Evolutionary conservation across 1,140 invertebrate species (phyloP).

Genomic region (Choristoneura fumiferana): DNA sequence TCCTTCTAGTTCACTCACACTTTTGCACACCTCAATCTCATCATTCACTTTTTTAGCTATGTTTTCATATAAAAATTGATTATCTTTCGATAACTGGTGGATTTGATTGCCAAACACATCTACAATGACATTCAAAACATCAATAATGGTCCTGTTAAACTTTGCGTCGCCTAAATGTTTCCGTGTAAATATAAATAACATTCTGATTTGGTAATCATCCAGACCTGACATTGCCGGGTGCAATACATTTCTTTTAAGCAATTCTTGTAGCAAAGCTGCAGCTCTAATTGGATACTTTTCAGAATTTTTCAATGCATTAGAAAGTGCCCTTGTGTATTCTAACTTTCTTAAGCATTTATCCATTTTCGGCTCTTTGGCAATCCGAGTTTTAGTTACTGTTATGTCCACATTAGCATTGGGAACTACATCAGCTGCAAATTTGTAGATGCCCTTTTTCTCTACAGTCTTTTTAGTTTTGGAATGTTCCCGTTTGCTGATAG

Average conservation of each 20-base stretch:
- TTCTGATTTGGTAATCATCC: conserved; percentile 82
- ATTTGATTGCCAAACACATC: conserved; percentile 85
- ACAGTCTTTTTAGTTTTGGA: conserved; percentile 60
- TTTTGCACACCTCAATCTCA: conserved; percentile 83
- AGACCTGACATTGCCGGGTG: conserved; percentile 84
- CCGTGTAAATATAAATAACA: conserved; percentile 88
- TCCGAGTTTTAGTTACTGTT: conserved; percentile 71
- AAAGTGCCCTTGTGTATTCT: conserved; percentile 89
- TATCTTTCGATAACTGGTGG: conserved; percentile 77
- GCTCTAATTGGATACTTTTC: conserved; percentile 87
- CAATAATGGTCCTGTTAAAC: conserved; percentile 86
- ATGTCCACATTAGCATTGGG: conserved; percentile 75
- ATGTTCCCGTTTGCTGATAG: conserved; percentile 88
- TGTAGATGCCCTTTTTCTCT: conserved; percentile 64
- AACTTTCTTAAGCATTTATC: conserved; percentile 89
- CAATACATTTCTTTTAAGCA: conserved; percentile 87
- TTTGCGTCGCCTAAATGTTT: conserved; percentile 86
- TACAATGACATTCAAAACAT: conserved; percentile 86
- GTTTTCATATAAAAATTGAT: conserved; percentile 80
- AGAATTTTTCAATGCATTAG: conserved; percentile 82
- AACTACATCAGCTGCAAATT: conserved; percentile 79
- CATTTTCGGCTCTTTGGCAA: conserved; percentile 78
- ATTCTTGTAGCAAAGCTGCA: conserved; percentile 89
- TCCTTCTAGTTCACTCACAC: conserved; percentile 83
- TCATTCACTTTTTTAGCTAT: conserved; percentile 81